Base-by-base conservation (phyloP, 2,113 vertebrate genomes). In the Petrocephalus microphthalmus region DNA sequence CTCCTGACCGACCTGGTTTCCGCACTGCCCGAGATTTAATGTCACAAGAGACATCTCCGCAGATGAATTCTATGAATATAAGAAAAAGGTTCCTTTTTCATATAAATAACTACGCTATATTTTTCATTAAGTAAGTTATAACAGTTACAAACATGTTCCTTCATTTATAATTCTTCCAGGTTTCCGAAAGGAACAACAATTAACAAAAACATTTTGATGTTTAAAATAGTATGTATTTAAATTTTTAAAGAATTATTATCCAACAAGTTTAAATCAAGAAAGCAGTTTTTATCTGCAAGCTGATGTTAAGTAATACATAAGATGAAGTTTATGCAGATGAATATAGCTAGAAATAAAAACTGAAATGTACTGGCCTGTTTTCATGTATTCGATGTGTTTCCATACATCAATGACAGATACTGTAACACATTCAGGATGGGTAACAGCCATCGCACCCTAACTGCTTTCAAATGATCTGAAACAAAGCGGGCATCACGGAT, bases 11-110 rank as follows among this genome's bases (percentile, higher is more conserved):
- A 97, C 94, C 90, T 99, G 98, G 92, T 99, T 99, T 47, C 98
- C 98, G 87, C 98, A 99, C 92, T 99, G 98, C 22, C 98, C 98
- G 20, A 99, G 94, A 90, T 99, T 98, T 8, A 99, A 93, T 0
- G 96, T 97, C 78, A 99, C 94, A 33, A 99, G 56, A 0, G 98
- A 97, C 98, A 99, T 99, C 7, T 52, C 92, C 29, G 42, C 10
- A 47, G 53, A 8, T 64, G 29, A 33, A 53, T 29, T 29, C 84
- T 85, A 29, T 53, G 5, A 49, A 33, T 51, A 29, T n/a, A 53
- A 53, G 6, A 47, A 3, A 25, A 29, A 85, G 13, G 47, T 53
- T 85, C 19, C 10, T 51, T 84, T 42, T 49, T 84, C 19, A 84
- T 13, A 84, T 45, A n/a, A n/a, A 20, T 42, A 45, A 47, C 6